Conservation (phyloP, 2,113 vertebrate species). For the Ancistrus triradiatus region DNA sequence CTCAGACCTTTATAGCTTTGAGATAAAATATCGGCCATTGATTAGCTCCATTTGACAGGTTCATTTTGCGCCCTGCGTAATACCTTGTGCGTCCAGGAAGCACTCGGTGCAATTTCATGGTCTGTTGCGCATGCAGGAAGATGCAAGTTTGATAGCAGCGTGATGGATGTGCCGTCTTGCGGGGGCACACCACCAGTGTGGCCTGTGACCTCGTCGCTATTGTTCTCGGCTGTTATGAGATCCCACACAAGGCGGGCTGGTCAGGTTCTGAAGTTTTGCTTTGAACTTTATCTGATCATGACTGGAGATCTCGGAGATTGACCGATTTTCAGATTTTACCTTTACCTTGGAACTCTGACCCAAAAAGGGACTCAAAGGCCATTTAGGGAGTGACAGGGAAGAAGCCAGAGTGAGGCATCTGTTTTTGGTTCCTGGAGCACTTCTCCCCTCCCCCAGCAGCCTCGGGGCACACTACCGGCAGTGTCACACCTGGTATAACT, state of each 20-base stretch:
- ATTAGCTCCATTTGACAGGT: too few species aligned
- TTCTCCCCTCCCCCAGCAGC: slow-evolving; percentile 49
- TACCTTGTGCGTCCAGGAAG: not conserved
- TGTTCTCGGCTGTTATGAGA: not conserved
- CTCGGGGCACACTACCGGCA: slow-evolving; percentile 43
- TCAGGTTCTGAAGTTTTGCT: not conserved
- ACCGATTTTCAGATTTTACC: not conserved
- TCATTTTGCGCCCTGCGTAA: not conserved
- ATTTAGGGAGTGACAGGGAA: slow-evolving; percentile 48
- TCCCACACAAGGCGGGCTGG: too few species aligned
- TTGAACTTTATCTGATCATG: not conserved
- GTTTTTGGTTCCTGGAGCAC: slow-evolving; percentile 58
- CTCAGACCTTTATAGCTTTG: too few species aligned
- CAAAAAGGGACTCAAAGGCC: slow-evolving; percentile 33
- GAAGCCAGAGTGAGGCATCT: slow-evolving; percentile 57
- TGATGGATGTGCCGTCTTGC: slow-evolving; percentile 28
- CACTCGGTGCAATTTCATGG: not conserved
- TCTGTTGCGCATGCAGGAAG: slow-evolving; percentile 50
- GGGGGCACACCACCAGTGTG: not conserved
- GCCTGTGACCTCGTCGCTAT: not conserved
- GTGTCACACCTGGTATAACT: slow-evolving; percentile 68
- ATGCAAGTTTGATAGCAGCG: slow-evolving; percentile 23
- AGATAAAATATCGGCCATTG: too few species aligned
- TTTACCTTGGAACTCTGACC: too few species aligned
- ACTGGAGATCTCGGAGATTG: not conserved